Evolutionary conservation across 2,888 invertebrate genomes (phyloP).

Genomic region (Thera britannica): DNA sequence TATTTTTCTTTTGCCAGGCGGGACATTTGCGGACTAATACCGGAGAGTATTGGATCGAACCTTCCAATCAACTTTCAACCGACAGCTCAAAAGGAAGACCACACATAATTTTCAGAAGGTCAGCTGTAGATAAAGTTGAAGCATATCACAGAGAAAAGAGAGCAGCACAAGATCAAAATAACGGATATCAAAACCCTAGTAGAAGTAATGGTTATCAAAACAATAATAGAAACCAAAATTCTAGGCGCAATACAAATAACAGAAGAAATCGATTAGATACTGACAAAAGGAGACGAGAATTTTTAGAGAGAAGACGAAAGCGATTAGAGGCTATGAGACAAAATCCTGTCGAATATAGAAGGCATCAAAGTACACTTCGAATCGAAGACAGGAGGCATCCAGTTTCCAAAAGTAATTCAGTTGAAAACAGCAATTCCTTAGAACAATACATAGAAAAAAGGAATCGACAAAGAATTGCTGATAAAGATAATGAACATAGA

Average conservation of each 20-base stretch:
- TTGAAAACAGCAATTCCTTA: slow-evolving; percentile 63
- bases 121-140: slow-evolving; percentile 83
- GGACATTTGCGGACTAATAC: slow-evolving; percentile 87
- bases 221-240: slow-evolving; percentile 63
- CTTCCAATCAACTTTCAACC: slow-evolving; percentile 82
- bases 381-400: slow-evolving; percentile 67
- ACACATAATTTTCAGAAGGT: slow-evolving; percentile 88
- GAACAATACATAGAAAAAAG: slow-evolving; percentile 55
- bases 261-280: slow-evolving; percentile 84
- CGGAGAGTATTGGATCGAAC: slow-evolving; percentile 90
- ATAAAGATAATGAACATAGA: slow-evolving; percentile 52
- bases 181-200: slow-evolving; percentile 75
- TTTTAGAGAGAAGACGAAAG: slow-evolving; percentile 67
- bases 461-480: slow-evolving; percentile 51
- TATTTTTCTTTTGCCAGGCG: slow-evolving; percentile 76
- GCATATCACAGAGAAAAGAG: slow-evolving; percentile 72
- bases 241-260: slow-evolving; percentile 68
- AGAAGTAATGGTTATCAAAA: slow-evolving; percentile 77
- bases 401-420: slow-evolving; percentile 60
- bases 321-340: slow-evolving; percentile 69
- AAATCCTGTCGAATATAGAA: slow-evolving; percentile 73
- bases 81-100: slow-evolving; percentile 78
- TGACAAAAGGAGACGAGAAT: slow-evolving; percentile 71
- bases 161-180: slow-evolving; percentile 72
- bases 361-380: slow-evolving; percentile 62